Evolutionary conservation across 2,888 invertebrate genomes (phyloP), one percentile per base, ranked within the genome.

Genomic region (Willowsia nigromaculata): DNA sequence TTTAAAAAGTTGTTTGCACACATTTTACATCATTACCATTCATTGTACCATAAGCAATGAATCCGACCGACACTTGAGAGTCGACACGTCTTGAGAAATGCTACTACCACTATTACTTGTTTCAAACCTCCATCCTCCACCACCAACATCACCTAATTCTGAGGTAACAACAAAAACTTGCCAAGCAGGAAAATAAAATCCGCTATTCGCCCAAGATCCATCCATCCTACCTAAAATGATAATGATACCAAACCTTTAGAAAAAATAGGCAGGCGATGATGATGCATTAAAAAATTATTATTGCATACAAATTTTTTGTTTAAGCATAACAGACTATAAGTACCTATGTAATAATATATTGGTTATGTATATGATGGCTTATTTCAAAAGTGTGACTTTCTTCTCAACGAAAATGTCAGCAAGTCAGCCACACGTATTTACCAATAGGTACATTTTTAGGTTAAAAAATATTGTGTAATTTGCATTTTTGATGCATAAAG

Each of bases 131-230:
- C 53, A 18, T n/a, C 56, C 33, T 30, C 78, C 22, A 88, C 56
- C n/a, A n/a, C n/a, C n/a, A 84, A 43, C 78, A 82, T 80, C 84
- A 90, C 89, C 90, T 89, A 89, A 74, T 88, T 89, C 68, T 50
- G 65, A 88, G 68, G 62, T 78, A 33, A 71, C 37, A 43, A 4
- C 80, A 92, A 91, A 92, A 92, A 92, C 90, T 90, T 82, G 91
- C 88, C 91, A 91, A 92, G 91, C 92, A 92, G 92, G 92, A 92
- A 91, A 91, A 83, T 62, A 85, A 84, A 91, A 88, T 91, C 92
- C 92, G 92, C 92, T 92, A 91, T 90, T 86, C 85, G 83, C 62
- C 88, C 78, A 90, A 88, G 68, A 53, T 78, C 33, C 11, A 59
- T 59, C 59, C 59, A 59, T 11, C 9, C 11, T 1, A 43, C 6